phyloP scores from a whole-genome alignment of 2,113 vertebrate genomes.

The Sinosuthora webbiana region DNA sequence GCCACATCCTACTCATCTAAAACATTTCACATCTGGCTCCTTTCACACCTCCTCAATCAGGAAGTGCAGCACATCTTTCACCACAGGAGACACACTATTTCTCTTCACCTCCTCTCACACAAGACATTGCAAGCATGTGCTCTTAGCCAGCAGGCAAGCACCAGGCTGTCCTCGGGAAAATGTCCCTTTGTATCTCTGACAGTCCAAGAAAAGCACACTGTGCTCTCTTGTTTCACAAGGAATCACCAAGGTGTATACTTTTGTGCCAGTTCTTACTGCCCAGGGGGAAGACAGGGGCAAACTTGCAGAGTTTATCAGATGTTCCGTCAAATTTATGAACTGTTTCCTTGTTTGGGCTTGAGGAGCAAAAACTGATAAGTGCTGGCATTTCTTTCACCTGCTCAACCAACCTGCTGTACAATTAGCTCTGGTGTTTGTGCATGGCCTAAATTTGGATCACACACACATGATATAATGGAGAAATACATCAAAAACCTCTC shows the following conservation, averaged over 20 bases:
- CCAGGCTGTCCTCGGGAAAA: background rate
- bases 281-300: background rate
- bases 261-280: background rate
- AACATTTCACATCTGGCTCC: background rate
- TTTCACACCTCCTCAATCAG: background rate
- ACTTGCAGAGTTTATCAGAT: background rate
- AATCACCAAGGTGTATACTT: fast-evolving
- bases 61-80: background rate
- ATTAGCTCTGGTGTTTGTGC: background rate
- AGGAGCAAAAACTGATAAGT: fast-evolving
- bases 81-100: fast-evolving
- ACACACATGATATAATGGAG: fast-evolving
- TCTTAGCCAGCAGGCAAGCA: background rate
- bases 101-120: background rate
- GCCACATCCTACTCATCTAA: background rate
- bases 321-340: background rate
- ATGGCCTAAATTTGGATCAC: background rate
- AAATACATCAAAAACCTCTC: background rate
- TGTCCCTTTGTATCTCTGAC: background rate
- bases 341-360: background rate
- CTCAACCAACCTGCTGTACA: background rate
- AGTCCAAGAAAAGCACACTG: background rate
- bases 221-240: background rate
- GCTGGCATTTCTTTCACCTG: background rate
- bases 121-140: background rate